Evolutionary conservation across 37 sponge, comb jelly and placozoan species (phyloP), one percentile per base, ranked within the genome.

Genomic region (Oopsacas minuta): DNA sequence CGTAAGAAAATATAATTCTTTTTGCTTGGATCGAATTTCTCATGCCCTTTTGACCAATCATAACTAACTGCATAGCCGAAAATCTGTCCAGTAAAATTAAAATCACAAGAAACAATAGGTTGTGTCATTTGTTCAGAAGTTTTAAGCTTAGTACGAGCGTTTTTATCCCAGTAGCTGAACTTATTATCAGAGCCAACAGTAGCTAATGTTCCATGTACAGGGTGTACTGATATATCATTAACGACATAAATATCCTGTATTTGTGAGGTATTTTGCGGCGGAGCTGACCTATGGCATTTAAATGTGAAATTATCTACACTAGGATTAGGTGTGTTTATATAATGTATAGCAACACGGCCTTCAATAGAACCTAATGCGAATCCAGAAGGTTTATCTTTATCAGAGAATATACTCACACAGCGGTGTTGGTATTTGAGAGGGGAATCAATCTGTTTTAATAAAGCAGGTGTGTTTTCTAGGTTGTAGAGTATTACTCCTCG

Each of bases 31-130:
- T 91, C 89, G 86, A 89, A 90, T 46, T 91, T 88, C 51, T 94
- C 93, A 36, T 97, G 98, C 0, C 98, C 98, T 89, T 94, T 94
- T 5, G 95, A 93, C 99, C 99, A 94, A 81, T 97, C 99, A 84
- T 97, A 97, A 37, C 95, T 93, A 81, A 90, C 92, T 42, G 95
- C 86, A 82, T 97, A 97, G 0, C 89, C 94, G 88, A 94, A 93
- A 0, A 92, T 81, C 39, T 86, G 86, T 0, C 99, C 99, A 83
- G 52, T 90, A 85, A 52, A 86, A 61, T 94, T 94, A 86, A 97
- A 94, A 75, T 86, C 88, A 88, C 94, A 94, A 0, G 93, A 90
- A 0, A 91, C 86, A 3, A 97, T 91, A 1, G 97, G 90, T 83
- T 92, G 93, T 35, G 88, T 89, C 87, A 94, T 84, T 17, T 90